phyloP scores from a whole-genome alignment of 2,888 invertebrate genomes.

The Trachelus iudaicus region DNA sequence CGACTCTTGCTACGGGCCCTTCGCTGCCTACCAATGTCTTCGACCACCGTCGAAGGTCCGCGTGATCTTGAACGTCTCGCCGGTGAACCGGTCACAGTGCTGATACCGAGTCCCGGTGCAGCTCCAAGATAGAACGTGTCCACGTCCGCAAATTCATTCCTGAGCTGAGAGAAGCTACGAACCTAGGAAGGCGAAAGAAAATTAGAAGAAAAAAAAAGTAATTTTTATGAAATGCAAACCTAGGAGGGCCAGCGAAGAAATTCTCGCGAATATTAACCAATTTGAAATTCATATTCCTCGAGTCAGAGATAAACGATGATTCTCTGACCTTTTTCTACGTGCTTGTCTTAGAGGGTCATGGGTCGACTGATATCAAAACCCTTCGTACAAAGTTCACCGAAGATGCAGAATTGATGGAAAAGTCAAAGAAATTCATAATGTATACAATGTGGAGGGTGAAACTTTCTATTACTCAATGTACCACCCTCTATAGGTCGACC shows the following conservation, averaged over 20 bases:
- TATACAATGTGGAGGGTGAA: too few relatives aligned
- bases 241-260: too few relatives aligned
- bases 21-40: constrained; percentile 70
- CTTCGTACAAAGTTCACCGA: too few relatives aligned
- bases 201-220: too few relatives aligned
- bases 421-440: too few relatives aligned
- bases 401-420: too few relatives aligned
- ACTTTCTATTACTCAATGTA: too few relatives aligned
- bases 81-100: constrained; percentile 70
- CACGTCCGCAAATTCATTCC: constrained; percentile 91
- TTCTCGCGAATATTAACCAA: constrained; percentile 47
- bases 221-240: too few relatives aligned
- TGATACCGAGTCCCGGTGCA: constrained; percentile 66
- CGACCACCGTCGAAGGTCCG: constrained; percentile 67
- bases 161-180: constrained; percentile 91
- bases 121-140: constrained; percentile 89
- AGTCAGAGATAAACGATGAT: constrained; percentile 52
- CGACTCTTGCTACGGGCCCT: constrained; percentile 86
- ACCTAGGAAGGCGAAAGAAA: constrained; percentile 69
- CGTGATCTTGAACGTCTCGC: constrained; percentile 76
- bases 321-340: constrained; percentile 56
- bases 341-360: constrained; percentile 22
- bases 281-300: constrained; percentile 64
- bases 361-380: too few relatives aligned
- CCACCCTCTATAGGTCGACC: too few relatives aligned